Evolutionary conservation across 92 coral and sea anemone genomes (phyloP).

Genomic region (Metridium senile): DNA sequence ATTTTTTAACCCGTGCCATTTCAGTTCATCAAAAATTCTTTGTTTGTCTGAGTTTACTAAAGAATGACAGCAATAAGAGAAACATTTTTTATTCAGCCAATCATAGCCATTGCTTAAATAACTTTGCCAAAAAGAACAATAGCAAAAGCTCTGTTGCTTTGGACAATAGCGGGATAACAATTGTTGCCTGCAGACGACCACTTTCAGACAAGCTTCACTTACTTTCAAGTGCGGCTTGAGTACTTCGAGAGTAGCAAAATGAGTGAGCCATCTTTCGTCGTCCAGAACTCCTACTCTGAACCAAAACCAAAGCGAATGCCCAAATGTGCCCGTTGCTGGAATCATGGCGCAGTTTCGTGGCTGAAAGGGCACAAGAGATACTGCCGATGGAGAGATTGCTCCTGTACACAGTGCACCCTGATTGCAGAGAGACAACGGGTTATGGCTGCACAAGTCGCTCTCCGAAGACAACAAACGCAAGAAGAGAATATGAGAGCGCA

Average conservation of each 20-base stretch:
- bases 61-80: slow-evolving; percentile 64
- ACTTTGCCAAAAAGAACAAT: slow-evolving; percentile 47
- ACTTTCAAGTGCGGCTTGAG: slow-evolving; percentile 31
- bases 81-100: slow-evolving; percentile 63
- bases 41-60: slow-evolving; percentile 67
- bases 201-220: slow-evolving; percentile 14
- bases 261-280: slow-evolving; percentile 67
- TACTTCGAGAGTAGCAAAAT: slow-evolving; percentile 27
- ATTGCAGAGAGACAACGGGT: slow-evolving; percentile 88
- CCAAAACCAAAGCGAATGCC: slow-evolving; percentile 83
- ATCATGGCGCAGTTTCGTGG: slow-evolving; percentile 86
- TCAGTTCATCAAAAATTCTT: not conserved
- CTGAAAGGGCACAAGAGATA: slow-evolving; percentile 84
- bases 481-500: slow-evolving; percentile 85
- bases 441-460: slow-evolving; percentile 92
- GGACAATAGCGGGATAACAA: slow-evolving; percentile 50
- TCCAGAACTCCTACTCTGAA: slow-evolving; percentile 66
- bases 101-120: slow-evolving; percentile 36
- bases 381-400: slow-evolving; percentile 87
- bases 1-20: not conserved
- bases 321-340: slow-evolving; percentile 87
- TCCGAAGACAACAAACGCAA: slow-evolving; percentile 90
- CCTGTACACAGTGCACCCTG: slow-evolving; percentile 81
- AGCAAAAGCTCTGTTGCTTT: slow-evolving; percentile 43
- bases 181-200: slow-evolving; percentile 25